Percentiles rank a stretch among this genome's conserved stretches.
Evolutionary conservation across 2,888 invertebrate species (phyloP).

Genomic region (Scaptomyza reducta): DNA sequence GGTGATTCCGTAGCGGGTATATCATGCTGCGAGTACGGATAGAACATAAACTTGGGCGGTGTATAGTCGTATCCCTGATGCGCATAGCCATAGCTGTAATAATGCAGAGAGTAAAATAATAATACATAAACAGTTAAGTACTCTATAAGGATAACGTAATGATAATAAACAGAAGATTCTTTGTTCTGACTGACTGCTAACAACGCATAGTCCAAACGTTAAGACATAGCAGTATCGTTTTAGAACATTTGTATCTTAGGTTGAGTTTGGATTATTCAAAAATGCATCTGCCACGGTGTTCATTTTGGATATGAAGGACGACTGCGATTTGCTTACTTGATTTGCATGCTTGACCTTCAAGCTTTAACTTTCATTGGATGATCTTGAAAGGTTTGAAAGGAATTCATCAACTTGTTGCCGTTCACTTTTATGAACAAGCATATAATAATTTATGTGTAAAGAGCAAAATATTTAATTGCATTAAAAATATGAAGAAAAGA

Average conservation of each 20-base stretch:
- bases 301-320: not conserved
- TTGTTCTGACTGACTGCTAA: too few species aligned
- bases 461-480: not conserved
- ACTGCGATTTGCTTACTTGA: not conserved
- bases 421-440: constrained; percentile 80
- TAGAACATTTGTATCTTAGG: too few species aligned
- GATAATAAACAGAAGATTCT: too few species aligned
- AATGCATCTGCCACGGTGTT: not conserved
- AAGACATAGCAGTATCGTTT: too few species aligned
- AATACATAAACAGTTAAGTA: too few species aligned
- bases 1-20: constrained; percentile 83
- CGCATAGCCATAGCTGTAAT: constrained; percentile 82
- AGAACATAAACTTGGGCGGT: constrained; percentile 87
- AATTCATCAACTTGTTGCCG: constrained; percentile 14
- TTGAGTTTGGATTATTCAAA: too few species aligned
- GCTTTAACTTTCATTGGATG: not conserved
- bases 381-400: not conserved
- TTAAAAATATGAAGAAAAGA: not conserved
- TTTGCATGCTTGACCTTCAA: not conserved
- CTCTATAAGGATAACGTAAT: too few species aligned
- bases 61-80: constrained; percentile 82
- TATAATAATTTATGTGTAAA: too few species aligned
- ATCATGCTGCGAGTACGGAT: constrained; percentile 89
- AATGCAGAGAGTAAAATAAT: not conserved
- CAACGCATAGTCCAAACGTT: too few species aligned